Conservation (phyloP, 2,888 invertebrate genomes). For the Penaeus monodon region DNA sequence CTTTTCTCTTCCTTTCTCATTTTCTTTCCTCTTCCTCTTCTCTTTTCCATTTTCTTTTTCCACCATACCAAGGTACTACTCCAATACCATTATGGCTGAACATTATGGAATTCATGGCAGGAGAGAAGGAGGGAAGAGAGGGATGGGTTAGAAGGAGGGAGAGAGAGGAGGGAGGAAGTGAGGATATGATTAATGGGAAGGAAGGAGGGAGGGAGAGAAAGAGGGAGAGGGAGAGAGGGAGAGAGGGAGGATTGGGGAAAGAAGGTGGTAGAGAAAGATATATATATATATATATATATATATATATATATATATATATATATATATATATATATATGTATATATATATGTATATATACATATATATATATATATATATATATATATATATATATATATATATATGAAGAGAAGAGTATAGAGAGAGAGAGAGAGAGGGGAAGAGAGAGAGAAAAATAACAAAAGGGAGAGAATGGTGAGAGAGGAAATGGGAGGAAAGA, state of each 20-base stretch:
- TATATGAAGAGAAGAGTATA: background rate
- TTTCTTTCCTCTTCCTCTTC: background rate
- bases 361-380: background rate
- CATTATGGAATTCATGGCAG: background rate
- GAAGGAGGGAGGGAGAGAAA: background rate
- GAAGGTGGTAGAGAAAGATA: background rate
- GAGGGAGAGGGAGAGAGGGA: background rate
- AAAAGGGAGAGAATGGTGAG: background rate
- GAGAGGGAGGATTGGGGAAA: background rate
- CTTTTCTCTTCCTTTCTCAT: background rate
- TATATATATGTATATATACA: too few species aligned
- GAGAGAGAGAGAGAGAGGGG: background rate
- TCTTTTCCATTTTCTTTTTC: too few species aligned
- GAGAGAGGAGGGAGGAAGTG: background rate
- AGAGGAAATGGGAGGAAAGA: background rate
- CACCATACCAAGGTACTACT: too few species aligned
- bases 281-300: background rate
- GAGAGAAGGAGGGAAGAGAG: conserved; percentile 2
- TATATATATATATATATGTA: background rate
- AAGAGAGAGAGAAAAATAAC: background rate
- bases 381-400: background rate
- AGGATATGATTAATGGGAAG: background rate
- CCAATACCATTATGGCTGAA: too few species aligned
- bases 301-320: background rate
- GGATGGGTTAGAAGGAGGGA: too few species aligned